Evolutionary conservation across 2,888 invertebrate species (phyloP).

Genomic region (Caenorhabditis doughertyi): DNA sequence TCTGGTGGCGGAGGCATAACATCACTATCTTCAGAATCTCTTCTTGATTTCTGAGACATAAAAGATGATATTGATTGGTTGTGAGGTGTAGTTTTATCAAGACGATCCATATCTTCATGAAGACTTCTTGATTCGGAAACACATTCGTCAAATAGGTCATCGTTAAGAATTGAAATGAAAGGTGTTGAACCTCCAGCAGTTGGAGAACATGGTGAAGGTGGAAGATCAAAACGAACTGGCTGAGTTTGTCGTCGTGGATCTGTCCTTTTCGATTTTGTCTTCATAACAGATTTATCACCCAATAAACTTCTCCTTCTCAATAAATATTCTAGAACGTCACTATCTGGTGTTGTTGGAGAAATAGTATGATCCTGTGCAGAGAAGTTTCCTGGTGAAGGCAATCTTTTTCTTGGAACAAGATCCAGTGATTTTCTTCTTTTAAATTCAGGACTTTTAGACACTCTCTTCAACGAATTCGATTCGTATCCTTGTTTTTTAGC

Average conservation of each 20-base stretch:
- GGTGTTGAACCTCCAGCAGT: conserved; percentile 71
- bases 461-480: conserved; percentile 64
- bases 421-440: conserved; percentile 77
- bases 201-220: conserved; percentile 69
- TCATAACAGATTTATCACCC: conserved; percentile 73
- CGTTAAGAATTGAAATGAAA: conserved; percentile 72
- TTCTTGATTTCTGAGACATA: conserved; percentile 59
- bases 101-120: conserved; percentile 76
- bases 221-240: conserved; percentile 79
- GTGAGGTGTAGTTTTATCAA: conserved; percentile 67
- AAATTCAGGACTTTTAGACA: conserved; percentile 66
- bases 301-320: conserved; percentile 75
- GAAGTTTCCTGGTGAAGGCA: conserved; percentile 82
- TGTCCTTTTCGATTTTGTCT: conserved; percentile 74
- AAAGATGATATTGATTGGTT: conserved; percentile 64
- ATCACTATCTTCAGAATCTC: conserved; percentile 69
- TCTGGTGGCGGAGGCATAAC: conserved; percentile 76
- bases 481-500: conserved; percentile 51
- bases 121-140: conserved; percentile 73
- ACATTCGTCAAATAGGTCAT: conserved; percentile 73
- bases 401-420: conserved; percentile 78
- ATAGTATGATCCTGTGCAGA: conserved; percentile 82
- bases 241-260: conserved; percentile 83
- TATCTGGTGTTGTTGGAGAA: conserved; percentile 79
- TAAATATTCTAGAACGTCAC: conserved; percentile 80